These are phyloP conservation scores for Ridgeia piscesae DNA, from an alignment of 1,140 invertebrate species.

Conservation along the genomic window DNA sequence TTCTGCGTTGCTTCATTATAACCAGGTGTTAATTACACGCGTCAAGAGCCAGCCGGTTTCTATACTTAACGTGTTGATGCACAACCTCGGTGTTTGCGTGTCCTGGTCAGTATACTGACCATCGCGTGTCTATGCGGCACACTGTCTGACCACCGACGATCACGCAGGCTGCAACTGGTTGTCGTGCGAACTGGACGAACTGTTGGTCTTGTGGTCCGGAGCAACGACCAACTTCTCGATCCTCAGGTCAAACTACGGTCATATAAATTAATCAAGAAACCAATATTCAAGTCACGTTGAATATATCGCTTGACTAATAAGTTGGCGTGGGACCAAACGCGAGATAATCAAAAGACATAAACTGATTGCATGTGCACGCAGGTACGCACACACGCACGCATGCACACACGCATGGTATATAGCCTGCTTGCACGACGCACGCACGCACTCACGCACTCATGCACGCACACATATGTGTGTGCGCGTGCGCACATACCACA, in stretches of 20 bases:
- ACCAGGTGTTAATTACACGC: not conserved
- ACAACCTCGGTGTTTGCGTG: not conserved
- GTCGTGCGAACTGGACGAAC: not conserved
- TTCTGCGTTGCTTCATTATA: not conserved
- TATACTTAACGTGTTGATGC: not conserved
- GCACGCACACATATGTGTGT: not conserved
- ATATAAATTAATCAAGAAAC: not conserved
- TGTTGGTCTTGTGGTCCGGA: not conserved
- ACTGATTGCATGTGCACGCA: not conserved
- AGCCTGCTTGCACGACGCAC: too few relatives aligned
- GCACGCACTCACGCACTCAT: not conserved
- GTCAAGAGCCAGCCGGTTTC: not conserved
- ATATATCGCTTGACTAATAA: not conserved
- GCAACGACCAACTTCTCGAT: not conserved
- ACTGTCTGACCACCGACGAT: too few relatives aligned
- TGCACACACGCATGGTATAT: not conserved
- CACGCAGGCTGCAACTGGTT: not conserved
- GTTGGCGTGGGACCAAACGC: not conserved
- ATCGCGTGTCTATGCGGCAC: not conserved
- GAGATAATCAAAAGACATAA: not conserved
- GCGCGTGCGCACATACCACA: not conserved
- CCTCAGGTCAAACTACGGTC: not conserved
- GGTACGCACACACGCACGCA: not conserved
- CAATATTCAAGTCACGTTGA: not conserved
- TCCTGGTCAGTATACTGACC: not conserved